phyloP scores from a whole-genome alignment of 2,888 invertebrate species.

The Tupiocoris notatus region DNA sequence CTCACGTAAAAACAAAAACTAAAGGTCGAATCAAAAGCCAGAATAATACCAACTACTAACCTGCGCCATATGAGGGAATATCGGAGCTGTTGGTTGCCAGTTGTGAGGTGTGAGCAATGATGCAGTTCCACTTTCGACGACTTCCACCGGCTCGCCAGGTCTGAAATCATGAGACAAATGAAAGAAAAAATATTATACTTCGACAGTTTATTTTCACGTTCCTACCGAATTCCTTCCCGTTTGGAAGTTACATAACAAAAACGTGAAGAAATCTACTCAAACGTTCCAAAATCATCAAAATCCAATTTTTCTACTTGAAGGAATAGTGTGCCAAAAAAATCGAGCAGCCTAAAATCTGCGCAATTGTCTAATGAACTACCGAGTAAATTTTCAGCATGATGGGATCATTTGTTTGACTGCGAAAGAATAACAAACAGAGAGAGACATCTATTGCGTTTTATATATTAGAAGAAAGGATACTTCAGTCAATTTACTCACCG shows the following conservation, averaged over 20 bases:
- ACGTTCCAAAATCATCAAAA: too few relatives aligned
- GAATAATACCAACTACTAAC: slow-evolving; percentile 53
- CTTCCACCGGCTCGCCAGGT: slow-evolving; percentile 42
- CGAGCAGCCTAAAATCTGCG: too few relatives aligned
- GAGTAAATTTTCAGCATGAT: too few relatives aligned
- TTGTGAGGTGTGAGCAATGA: slow-evolving; percentile 36
- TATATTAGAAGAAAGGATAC: background rate
- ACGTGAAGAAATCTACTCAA: background rate
- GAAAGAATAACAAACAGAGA: too few relatives aligned
- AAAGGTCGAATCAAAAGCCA: too few relatives aligned
- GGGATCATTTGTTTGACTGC: too few relatives aligned
- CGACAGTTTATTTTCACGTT: background rate
- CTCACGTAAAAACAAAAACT: too few relatives aligned
- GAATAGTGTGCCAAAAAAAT: too few relatives aligned
- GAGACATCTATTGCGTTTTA: too few relatives aligned
- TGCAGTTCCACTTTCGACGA: slow-evolving; percentile 27
- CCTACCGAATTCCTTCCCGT: background rate
- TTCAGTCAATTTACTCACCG: background rate
- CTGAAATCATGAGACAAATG: slow-evolving; percentile 5
- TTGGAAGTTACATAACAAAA: too few relatives aligned
- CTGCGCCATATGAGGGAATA: slow-evolving; percentile 58
- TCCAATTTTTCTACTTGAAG: too few relatives aligned
- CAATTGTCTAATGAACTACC: too few relatives aligned
- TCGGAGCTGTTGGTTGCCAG: slow-evolving; percentile 52
- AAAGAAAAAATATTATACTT: background rate